phyloP scores from a whole-genome alignment of 2,888 invertebrate genomes.

The Zygaena filipendulae region DNA sequence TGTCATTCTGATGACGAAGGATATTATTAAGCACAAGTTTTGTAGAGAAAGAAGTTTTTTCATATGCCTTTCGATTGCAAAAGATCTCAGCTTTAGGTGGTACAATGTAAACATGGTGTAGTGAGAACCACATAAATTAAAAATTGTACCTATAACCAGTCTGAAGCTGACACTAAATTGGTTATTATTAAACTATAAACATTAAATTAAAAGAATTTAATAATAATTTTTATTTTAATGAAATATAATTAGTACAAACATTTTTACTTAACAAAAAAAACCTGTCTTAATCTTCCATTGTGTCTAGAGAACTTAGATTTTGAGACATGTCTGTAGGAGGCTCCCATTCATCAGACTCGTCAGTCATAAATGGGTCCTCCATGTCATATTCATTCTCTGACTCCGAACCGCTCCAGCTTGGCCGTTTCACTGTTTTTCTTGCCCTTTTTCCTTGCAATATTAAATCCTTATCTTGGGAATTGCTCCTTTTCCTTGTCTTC shows the following conservation, averaged over 20 bases:
- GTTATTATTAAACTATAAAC: constrained; percentile 1
- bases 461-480: constrained; percentile 3
- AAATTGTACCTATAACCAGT: too few species aligned
- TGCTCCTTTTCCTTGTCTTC: constrained; percentile 9
- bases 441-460: constrained; percentile 30
- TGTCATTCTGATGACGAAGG: constrained; percentile 42
- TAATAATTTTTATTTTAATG: background rate
- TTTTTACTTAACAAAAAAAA: too few species aligned
- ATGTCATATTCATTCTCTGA: constrained; percentile 22
- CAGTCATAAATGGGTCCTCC: constrained; percentile 57
- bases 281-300: constrained; percentile 1
- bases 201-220: background rate
- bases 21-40: constrained; percentile 34
- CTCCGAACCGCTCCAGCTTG: constrained; percentile 28
- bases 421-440: constrained; percentile 26
- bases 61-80: too few species aligned
- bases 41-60: too few species aligned
- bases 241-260: too few species aligned
- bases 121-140: too few species aligned
- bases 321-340: constrained; percentile 32
- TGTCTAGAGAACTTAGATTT: constrained; percentile 25
- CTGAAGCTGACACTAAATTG: too few species aligned
- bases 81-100: too few species aligned
- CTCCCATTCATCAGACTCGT: constrained; percentile 59
- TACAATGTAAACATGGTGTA: too few species aligned